Evolutionary conservation across 1,140 invertebrate species (phyloP).

Genomic region (Zaprionus vittiger): DNA sequence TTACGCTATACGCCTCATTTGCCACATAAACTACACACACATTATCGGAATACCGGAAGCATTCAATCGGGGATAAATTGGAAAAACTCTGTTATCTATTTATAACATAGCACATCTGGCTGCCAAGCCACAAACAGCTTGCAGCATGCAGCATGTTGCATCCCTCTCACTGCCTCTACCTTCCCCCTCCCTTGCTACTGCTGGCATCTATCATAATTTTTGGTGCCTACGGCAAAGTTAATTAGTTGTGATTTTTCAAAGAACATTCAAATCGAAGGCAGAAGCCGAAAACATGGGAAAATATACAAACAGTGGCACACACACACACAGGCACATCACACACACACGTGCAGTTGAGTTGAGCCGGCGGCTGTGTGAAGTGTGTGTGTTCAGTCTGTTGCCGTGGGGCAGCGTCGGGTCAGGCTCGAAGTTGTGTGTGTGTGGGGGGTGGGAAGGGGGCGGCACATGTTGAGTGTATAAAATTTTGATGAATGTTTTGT

Average conservation of each 20-base stretch:
- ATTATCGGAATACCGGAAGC: conserved; percentile 34
- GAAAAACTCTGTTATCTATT: conserved; percentile 44
- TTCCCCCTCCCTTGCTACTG: neutral
- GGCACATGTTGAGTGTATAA: conserved; percentile 81
- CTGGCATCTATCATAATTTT: conserved; percentile 41
- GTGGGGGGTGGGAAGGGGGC: conserved; percentile 29
- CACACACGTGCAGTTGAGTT: conserved; percentile 33
- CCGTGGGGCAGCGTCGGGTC: neutral
- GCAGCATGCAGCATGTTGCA: conserved; percentile 8
- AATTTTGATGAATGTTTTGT: conserved; percentile 82
- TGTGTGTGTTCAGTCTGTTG: conserved; percentile 1
- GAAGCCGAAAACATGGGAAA: conserved; percentile 25
- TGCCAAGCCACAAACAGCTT: conserved; percentile 17
- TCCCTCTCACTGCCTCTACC: neutral
- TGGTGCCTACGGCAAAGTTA: conserved; percentile 66
- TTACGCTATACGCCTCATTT: conserved; percentile 12
- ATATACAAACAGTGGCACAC: conserved; percentile 21
- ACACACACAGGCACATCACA: conserved; percentile 26
- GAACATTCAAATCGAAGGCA: conserved; percentile 75
- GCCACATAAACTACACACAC: conserved; percentile 42
- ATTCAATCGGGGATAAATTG: conserved; percentile 25
- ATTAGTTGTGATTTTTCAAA: conserved; percentile 83
- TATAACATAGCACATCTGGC: conserved; percentile 29
- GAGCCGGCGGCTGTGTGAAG: conserved; percentile 37
- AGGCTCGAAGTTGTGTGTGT: neutral